phyloP scores from a whole-genome alignment of 2,113 vertebrate genomes.

The Tachysurus vachellii region DNA sequence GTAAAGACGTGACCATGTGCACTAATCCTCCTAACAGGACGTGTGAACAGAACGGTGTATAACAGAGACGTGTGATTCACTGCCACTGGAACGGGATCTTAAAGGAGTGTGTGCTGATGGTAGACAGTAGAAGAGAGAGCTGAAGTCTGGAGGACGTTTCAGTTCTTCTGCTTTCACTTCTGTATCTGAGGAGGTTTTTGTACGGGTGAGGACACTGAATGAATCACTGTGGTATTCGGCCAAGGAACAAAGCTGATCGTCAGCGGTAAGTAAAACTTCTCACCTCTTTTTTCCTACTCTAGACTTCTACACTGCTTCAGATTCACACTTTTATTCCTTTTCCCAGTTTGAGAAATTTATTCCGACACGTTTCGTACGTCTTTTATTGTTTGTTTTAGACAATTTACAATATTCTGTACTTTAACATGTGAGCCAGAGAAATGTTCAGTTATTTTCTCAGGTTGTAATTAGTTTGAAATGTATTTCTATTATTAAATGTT shows the following conservation, averaged over 20 bases:
- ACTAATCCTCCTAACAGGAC: not conserved
- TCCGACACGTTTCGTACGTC: not conserved
- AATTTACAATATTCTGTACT: not conserved
- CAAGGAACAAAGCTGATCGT: constrained; percentile 66
- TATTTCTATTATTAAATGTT: not conserved
- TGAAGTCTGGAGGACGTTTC: constrained; percentile 48
- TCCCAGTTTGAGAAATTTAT: not conserved
- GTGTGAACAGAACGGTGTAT: not conserved
- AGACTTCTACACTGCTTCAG: not conserved
- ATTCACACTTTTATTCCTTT: not conserved
- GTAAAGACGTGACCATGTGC: not conserved
- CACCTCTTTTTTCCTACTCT: not conserved
- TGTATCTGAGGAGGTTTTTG: constrained; percentile 67
- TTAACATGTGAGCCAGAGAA: not conserved
- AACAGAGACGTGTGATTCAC: not conserved
- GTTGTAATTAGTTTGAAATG: not conserved
- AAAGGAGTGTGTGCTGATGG: constrained; percentile 4
- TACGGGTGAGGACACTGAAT: constrained; percentile 60
- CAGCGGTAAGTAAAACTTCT: constrained; percentile 58
- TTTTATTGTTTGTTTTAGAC: not conserved
- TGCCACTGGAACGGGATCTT: constrained; percentile 12
- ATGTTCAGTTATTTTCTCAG: not conserved
- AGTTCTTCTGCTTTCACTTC: constrained; percentile 54
- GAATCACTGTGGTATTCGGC: constrained; percentile 73
- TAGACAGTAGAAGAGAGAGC: constrained; percentile 40